Conservation (phyloP, 2,113 vertebrate species). For the Grammomys dolichurus region DNA sequence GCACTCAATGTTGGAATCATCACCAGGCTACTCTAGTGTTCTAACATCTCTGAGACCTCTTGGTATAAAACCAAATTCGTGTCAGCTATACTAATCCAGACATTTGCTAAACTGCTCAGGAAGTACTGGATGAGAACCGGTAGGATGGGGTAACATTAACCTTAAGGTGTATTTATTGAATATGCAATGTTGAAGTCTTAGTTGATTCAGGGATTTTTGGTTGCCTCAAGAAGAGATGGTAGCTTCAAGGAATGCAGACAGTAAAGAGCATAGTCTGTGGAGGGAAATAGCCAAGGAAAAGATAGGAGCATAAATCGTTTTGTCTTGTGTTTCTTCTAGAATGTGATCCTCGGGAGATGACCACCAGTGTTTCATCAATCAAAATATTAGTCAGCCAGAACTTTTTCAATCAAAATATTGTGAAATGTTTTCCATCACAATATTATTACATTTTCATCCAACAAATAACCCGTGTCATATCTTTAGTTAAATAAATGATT, state of each 20-base stretch:
- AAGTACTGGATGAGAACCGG: background rate
- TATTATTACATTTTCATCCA: conserved; percentile 56
- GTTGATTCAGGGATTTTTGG: background rate
- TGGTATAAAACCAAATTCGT: background rate
- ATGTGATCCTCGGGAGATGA: background rate
- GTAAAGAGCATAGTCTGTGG: background rate
- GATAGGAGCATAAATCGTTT: background rate
- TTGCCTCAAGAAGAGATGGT: background rate
- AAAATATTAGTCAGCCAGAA: conserved; percentile 27
- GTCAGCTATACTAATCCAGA: background rate
- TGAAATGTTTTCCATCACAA: conserved; percentile 39
- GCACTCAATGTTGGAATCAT: background rate
- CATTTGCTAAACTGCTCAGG: background rate
- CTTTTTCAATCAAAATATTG: conserved; percentile 24
- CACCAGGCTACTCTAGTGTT: background rate
- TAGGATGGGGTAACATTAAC: background rate
- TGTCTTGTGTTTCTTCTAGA: background rate
- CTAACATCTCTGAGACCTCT: conserved; percentile 29
- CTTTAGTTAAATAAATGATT: conserved; percentile 40
- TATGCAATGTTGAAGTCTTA: background rate
- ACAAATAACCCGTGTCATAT: conserved; percentile 24
- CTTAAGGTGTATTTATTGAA: background rate
- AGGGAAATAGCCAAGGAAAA: background rate
- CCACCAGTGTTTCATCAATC: conserved; percentile 30
- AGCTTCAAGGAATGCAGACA: background rate